Evolutionary conservation across 1,140 invertebrate genomes (phyloP).

Genomic region (Neelides sp.): DNA sequence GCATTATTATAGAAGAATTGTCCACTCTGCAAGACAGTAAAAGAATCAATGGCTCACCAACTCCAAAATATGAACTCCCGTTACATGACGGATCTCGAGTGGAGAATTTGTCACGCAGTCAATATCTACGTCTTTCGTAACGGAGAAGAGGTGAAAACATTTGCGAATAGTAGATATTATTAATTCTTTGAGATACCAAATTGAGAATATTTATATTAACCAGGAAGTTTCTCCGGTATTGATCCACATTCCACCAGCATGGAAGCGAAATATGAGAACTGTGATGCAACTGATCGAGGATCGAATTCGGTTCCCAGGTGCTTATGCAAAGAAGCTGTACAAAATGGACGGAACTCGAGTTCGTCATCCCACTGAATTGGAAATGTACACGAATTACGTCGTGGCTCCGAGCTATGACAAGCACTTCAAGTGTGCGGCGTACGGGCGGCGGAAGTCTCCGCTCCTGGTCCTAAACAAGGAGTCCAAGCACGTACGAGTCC

Average conservation of each 20-base stretch:
- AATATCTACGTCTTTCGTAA: slow-evolving; percentile 28
- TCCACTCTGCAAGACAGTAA: too few relatives aligned
- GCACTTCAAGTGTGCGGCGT: slow-evolving; percentile 24
- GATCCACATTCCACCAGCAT: slow-evolving; percentile 24
- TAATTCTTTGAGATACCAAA: too few relatives aligned
- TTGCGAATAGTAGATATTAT: too few relatives aligned
- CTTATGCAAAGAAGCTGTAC: slow-evolving; percentile 26
- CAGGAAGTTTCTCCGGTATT: slow-evolving; percentile 9
- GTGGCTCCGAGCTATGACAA: slow-evolving; percentile 26
- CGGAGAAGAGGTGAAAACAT: slow-evolving; percentile 19
- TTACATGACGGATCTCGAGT: slow-evolving; percentile 29
- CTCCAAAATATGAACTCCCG: slow-evolving; percentile 22
- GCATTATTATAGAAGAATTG: too few relatives aligned
- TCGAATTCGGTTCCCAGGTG: slow-evolving; percentile 21
- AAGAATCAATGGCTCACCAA: too few relatives aligned
- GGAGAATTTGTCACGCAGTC: slow-evolving; percentile 29
- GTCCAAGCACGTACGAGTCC: slow-evolving; percentile 24
- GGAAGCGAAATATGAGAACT: slow-evolving; percentile 25
- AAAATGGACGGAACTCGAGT: slow-evolving; percentile 27
- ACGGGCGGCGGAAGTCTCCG: slow-evolving; percentile 21
- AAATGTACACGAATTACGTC: slow-evolving; percentile 30
- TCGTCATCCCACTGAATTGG: slow-evolving; percentile 15
- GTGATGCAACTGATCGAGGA: slow-evolving; percentile 26
- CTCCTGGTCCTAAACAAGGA: slow-evolving; percentile 22
- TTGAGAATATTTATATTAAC: too few relatives aligned